These are phyloP conservation scores for Micromesistius poutassou DNA, from an alignment of 2,797 vertebrate genomes.

Conservation along the genomic window DNA sequence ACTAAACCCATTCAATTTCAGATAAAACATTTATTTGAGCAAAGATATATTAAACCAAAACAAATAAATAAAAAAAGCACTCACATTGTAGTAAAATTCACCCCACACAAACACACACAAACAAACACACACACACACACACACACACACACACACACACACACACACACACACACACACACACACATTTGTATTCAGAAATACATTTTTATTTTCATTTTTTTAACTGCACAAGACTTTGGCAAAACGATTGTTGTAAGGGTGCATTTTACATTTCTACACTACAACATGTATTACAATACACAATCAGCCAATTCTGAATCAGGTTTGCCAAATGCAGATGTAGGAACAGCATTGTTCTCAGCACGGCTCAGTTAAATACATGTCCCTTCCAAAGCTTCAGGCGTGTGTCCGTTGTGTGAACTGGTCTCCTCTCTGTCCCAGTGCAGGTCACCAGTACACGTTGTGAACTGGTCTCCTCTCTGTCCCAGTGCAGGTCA, in stretches of 20 bases:
- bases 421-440: too few species aligned
- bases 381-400: neutral
- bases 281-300: too few species aligned
- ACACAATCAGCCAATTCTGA: neutral
- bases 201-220: too few species aligned
- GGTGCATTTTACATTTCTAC: neutral
- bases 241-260: neutral
- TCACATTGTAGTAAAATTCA: neutral
- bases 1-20: neutral
- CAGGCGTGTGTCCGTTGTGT: too few species aligned
- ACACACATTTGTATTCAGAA: neutral
- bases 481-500: neutral
- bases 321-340: neutral
- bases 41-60: neutral
- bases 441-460: constrained; percentile 94
- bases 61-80: neutral
- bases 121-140: too few species aligned
- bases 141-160: neutral
- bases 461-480: constrained; percentile 69
- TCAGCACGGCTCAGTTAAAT: neutral
- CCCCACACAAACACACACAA: neutral
- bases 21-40: neutral
- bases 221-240: neutral
- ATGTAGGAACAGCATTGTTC: neutral
- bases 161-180: neutral